These are phyloP conservation scores for Drosophila buzzatii DNA, from an alignment of 2,888 invertebrate species.

Conservation along the genomic window DNA sequence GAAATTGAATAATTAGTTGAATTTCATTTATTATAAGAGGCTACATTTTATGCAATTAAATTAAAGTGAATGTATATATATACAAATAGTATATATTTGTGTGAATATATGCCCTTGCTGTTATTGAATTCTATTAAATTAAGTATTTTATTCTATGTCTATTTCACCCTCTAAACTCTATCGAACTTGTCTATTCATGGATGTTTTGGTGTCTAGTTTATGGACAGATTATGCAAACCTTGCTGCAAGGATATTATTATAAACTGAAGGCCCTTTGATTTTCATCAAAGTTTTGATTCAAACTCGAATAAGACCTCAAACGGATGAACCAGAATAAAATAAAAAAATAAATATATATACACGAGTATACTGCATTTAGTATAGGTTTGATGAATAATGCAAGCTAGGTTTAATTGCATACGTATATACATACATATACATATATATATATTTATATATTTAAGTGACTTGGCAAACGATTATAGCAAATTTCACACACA, in stretches of 20 bases:
- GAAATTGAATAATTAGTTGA: slow-evolving; percentile 36
- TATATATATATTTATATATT: slow-evolving; percentile 52
- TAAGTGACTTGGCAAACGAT: slow-evolving; percentile 55
- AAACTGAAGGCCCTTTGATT: neutral
- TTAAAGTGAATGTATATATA: slow-evolving; percentile 2
- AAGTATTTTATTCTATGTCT: slow-evolving; percentile 2
- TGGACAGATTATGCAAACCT: neutral
- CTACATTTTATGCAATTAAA: slow-evolving; percentile 45
- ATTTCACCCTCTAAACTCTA: neutral
- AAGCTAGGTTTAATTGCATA: slow-evolving; percentile 33
- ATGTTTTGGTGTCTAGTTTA: slow-evolving; percentile 1
- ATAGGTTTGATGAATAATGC: slow-evolving; percentile 44
- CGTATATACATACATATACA: slow-evolving; percentile 33
- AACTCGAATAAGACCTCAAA: slow-evolving; percentile 67
- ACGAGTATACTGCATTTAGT: slow-evolving; percentile 77
- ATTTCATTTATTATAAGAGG: slow-evolving; percentile 44
- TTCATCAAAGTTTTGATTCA: slow-evolving; percentile 31
- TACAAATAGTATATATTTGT: neutral
- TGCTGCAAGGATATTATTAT: neutral
- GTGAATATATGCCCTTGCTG: slow-evolving; percentile 7
- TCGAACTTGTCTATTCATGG: neutral
- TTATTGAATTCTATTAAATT: neutral
- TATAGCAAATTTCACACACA: slow-evolving; percentile 73
- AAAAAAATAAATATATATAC: slow-evolving; percentile 53
- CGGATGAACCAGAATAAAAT: slow-evolving; percentile 32